Conservation (phyloP, 2,113 vertebrate species). For the Corythoichthys intestinalis region DNA sequence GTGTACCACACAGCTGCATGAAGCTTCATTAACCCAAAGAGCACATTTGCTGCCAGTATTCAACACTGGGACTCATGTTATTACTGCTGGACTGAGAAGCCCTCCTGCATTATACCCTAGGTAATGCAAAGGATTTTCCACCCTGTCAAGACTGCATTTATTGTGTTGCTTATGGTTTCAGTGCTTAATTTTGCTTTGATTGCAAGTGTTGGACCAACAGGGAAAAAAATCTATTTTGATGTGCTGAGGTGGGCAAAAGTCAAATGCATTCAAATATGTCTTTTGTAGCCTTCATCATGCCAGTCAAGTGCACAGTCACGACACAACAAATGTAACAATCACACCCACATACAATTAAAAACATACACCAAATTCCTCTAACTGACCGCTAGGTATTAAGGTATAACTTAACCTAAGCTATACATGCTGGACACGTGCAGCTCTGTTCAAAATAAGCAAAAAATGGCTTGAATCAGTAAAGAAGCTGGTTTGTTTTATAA, state of each 20-base stretch:
- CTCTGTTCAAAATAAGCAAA: slow-evolving; percentile 54
- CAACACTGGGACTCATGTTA: slow-evolving; percentile 46
- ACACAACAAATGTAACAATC: neutral
- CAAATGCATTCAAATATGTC: neutral
- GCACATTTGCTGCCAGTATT: slow-evolving; percentile 37
- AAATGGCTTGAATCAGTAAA: slow-evolving; percentile 23
- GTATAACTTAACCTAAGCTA: slow-evolving; percentile 49
- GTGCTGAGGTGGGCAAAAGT: slow-evolving; percentile 12
- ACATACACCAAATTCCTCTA: slow-evolving; percentile 29
- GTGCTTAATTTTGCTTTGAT: neutral
- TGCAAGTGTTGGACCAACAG: neutral
- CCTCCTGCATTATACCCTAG: slow-evolving; percentile 1
- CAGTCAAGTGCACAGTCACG: neutral
- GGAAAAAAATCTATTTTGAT: neutral
- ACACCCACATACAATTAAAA: neutral
- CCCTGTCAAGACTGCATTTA: slow-evolving; percentile 9
- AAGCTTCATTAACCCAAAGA: slow-evolving; percentile 51
- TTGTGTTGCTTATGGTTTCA: slow-evolving; percentile 3
- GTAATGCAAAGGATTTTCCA: slow-evolving; percentile 1
- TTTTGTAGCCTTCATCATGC: neutral
- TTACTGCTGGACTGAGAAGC: slow-evolving; percentile 43
- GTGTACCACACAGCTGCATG: slow-evolving; percentile 68
- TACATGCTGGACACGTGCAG: slow-evolving; percentile 38
- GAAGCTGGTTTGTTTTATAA: slow-evolving; percentile 19
- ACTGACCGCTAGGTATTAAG: slow-evolving; percentile 35